Percentiles rank a stretch among this genome's conserved stretches.
phyloP scores from a whole-genome alignment of 2,113 vertebrate species.

The western clawed frog (Xenopus tropicalis) region DNA sequence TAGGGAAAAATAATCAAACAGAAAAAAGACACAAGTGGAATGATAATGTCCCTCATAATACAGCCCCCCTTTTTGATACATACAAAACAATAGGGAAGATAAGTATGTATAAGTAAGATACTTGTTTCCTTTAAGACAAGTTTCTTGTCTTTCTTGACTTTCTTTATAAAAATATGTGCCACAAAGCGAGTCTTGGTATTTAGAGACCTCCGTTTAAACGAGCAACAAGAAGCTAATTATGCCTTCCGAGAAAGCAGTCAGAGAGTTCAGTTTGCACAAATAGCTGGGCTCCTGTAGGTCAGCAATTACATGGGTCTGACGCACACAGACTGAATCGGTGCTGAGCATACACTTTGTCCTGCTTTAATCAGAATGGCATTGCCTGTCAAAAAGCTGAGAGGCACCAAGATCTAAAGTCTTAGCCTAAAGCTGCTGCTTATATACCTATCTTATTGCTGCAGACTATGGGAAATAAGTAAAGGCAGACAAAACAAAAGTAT shows the following conservation, averaged over 20 bases:
- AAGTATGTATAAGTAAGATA: too few relatives aligned
- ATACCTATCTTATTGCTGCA: constrained; percentile 38
- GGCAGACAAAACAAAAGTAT: constrained; percentile 9
- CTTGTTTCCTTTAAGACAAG: too few relatives aligned
- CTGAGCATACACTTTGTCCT: constrained; percentile 12
- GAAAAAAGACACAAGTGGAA: too few relatives aligned
- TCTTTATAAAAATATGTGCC: background rate
- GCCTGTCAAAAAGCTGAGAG: constrained; percentile 24
- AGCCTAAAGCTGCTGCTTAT: constrained; percentile 23
- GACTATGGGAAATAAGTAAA: constrained; percentile 31
- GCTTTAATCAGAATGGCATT: constrained; percentile 37
- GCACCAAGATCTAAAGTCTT: constrained; percentile 36
- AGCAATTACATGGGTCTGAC: constrained; percentile 34
- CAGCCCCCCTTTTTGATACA: too few relatives aligned
- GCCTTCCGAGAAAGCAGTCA: constrained; percentile 35
- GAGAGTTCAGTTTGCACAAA: constrained; percentile 29
- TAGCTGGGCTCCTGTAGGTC: constrained; percentile 33
- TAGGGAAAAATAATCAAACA: too few relatives aligned
- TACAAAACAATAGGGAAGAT: too few relatives aligned
- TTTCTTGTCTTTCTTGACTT: too few relatives aligned
- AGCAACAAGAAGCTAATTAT: constrained; percentile 40
- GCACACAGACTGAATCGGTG: constrained; percentile 23
- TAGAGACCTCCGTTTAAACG: constrained; percentile 27
- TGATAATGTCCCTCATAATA: too few relatives aligned
- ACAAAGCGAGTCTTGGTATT: constrained; percentile 28